phyloP scores from a whole-genome alignment of 2,113 vertebrate species.

The Dolichotis patagonum region DNA sequence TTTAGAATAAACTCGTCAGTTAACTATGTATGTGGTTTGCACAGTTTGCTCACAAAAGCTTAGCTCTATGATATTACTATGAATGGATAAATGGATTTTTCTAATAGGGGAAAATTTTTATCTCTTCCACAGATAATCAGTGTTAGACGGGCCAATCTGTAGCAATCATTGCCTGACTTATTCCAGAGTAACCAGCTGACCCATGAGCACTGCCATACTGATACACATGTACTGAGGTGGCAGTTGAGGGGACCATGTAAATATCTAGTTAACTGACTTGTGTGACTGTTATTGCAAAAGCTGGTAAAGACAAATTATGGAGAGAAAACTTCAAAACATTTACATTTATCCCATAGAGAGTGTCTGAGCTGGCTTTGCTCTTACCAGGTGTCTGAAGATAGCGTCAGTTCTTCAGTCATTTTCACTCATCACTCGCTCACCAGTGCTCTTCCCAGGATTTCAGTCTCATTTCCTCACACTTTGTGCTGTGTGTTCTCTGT shows the following conservation, averaged over 20 bases:
- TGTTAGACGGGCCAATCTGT: not conserved
- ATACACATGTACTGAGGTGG: not conserved
- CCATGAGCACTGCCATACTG: not conserved
- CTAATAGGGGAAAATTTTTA: not conserved
- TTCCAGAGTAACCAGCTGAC: not conserved
- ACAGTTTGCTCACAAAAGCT: not conserved
- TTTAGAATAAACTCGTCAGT: not conserved
- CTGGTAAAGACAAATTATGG: not conserved
- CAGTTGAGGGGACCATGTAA: no score
- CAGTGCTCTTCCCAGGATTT: not conserved
- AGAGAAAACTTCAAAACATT: not conserved
- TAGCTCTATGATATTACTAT: not conserved
- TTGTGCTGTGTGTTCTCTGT: not conserved
- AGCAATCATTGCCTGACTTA: not conserved
- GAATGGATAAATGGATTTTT: not conserved
- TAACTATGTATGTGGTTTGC: not conserved
- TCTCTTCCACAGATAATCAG: not conserved
- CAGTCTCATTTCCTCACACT: not conserved
- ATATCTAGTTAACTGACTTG: not conserved
- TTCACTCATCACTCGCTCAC: not conserved
- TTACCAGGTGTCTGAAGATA: not conserved
- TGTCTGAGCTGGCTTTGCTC: not conserved
- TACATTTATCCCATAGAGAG: not conserved
- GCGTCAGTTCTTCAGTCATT: not conserved
- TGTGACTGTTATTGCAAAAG: not conserved